phyloP scores from a whole-genome alignment of 2,888 invertebrate genomes.

The Lissocephala sabroskyi region DNA sequence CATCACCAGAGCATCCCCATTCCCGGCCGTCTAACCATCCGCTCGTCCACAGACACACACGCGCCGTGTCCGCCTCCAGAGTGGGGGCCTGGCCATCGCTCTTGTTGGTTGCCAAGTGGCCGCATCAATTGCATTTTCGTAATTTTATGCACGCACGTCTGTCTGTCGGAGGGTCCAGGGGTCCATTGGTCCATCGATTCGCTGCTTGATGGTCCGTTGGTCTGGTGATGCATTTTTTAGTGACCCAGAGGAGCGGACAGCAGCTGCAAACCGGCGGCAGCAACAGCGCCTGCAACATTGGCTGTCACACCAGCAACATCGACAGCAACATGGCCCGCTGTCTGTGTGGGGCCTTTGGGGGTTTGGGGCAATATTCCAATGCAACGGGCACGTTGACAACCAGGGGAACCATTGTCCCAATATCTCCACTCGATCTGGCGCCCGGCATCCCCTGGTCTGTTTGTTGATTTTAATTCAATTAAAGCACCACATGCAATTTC shows the following conservation, averaged over 20 bases:
- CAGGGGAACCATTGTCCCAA: too few species aligned
- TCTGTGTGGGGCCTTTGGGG: too few species aligned
- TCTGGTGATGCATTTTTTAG: not conserved
- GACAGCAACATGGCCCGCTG: too few species aligned
- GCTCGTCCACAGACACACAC: not conserved
- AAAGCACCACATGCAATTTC: not conserved
- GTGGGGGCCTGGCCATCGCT: not conserved
- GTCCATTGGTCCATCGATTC: too few species aligned
- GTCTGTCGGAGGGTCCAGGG: not conserved
- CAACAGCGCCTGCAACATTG: too few species aligned
- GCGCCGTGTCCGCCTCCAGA: too few species aligned
- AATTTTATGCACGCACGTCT: constrained; percentile 10
- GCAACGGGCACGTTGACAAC: too few species aligned
- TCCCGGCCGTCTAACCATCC: not conserved
- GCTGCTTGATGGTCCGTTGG: not conserved
- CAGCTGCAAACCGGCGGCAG: too few species aligned
- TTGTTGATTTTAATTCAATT: constrained; percentile 5
- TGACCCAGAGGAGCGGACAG: too few species aligned
- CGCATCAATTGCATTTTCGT: constrained; percentile 10
- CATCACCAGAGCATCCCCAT: not conserved
- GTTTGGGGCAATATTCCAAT: too few species aligned
- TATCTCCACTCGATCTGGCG: too few species aligned
- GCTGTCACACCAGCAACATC: not conserved
- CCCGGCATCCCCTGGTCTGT: too few species aligned
- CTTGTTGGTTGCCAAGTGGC: constrained; percentile 5